Evolutionary conservation across 2,797 vertebrate genomes (phyloP).

Genomic region (Oryzias sinensis): DNA sequence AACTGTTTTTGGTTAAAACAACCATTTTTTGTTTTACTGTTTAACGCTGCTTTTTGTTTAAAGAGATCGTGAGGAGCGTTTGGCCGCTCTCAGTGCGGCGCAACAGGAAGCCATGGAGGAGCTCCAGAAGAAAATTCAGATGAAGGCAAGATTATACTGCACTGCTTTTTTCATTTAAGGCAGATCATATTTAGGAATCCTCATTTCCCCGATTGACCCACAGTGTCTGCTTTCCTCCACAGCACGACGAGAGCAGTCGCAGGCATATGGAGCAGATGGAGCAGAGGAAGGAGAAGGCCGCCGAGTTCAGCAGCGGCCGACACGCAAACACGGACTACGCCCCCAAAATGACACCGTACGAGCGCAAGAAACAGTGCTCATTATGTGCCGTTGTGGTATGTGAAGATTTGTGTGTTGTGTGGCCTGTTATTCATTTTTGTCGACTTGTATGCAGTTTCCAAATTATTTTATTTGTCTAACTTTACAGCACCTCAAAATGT

Average conservation of each 20-base stretch:
- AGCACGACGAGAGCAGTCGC: slow-evolving; percentile 98
- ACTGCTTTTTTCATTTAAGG: neutral
- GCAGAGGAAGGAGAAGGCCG: slow-evolving; percentile 97
- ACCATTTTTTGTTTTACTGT: neutral
- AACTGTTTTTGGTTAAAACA: neutral
- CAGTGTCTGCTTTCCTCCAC: slow-evolving; percentile 22
- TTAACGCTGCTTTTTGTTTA: slow-evolving; percentile 7
- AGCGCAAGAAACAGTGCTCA: slow-evolving; percentile 95
- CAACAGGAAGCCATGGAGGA: slow-evolving; percentile 99
- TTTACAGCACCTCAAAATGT: neutral
- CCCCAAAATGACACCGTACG: slow-evolving; percentile 95
- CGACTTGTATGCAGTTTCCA: neutral
- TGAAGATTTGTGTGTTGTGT: slow-evolving; percentile 14
- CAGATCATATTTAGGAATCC: slow-evolving; percentile 3
- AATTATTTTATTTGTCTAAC: neutral
- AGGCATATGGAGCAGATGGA: slow-evolving; percentile 99
- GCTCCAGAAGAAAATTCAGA: slow-evolving; percentile 98
- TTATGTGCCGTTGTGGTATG: slow-evolving; percentile 89
- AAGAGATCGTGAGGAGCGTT: slow-evolving; percentile 93
- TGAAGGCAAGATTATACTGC: slow-evolving; percentile 80
- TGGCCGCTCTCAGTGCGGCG: slow-evolving; percentile 95
- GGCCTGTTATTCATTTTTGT: neutral
- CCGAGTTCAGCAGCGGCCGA: slow-evolving; percentile 94
- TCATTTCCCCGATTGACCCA: slow-evolving; percentile 12
- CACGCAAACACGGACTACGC: slow-evolving; percentile 96